A percentile compares a stretch with the other conserved stretches of the same genome.
Conservation (phyloP, 2,888 invertebrate species). For the Anorthoa munda region DNA sequence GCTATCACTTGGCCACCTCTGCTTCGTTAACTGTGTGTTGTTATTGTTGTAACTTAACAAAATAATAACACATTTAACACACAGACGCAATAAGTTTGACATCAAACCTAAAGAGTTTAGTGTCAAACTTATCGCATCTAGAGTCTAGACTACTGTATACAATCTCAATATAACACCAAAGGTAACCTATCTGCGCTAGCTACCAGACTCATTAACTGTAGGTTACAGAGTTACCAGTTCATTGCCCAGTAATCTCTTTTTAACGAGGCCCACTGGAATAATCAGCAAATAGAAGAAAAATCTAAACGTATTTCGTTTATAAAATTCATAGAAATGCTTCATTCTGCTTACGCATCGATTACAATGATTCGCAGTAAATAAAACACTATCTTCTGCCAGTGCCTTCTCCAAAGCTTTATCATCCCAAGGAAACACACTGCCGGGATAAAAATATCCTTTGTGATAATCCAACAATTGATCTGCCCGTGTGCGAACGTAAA, state of each 20-base stretch:
- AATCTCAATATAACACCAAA: background rate
- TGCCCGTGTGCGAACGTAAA: no score
- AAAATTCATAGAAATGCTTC: background rate
- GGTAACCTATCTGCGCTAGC: slow-evolving; percentile 16
- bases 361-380: background rate
- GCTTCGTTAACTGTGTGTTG: no score
- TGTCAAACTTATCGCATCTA: background rate
- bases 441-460: no score
- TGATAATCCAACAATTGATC: no score
- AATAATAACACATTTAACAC: background rate
- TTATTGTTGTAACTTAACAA: no score
- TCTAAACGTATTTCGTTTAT: slow-evolving; percentile 8
- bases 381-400: no score
- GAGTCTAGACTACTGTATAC: background rate
- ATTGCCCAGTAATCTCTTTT: slow-evolving; percentile 58
- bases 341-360: background rate
- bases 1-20: no score
- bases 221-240: slow-evolving; percentile 46
- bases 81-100: no score
- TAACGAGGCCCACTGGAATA: slow-evolving; percentile 47
- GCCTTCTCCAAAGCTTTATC: no score
- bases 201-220: slow-evolving; percentile 39
- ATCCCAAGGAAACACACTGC: no score
- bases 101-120: background rate
- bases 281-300: slow-evolving; percentile 35